Evolutionary conservation across 2,888 invertebrate genomes (phyloP).

Genomic region (Herminia tarsipennalis): DNA sequence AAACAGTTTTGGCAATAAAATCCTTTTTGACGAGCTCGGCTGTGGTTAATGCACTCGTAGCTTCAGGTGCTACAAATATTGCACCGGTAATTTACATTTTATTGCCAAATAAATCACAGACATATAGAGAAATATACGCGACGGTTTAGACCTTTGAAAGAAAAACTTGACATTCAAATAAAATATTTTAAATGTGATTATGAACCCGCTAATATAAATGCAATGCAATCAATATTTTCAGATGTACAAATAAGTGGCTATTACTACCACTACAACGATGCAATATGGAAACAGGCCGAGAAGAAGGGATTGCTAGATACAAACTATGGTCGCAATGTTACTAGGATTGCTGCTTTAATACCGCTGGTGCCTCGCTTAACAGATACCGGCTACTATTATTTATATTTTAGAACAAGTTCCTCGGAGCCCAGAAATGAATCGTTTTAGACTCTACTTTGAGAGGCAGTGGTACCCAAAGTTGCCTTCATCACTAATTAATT

Average conservation of each 20-base stretch:
- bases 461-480: too few relatives aligned
- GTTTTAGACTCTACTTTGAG: too few relatives aligned
- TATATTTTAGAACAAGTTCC: too few relatives aligned
- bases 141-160: background rate
- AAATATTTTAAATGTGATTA: background rate
- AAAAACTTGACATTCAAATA: constrained; percentile 1
- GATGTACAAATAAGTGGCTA: background rate
- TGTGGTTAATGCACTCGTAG: too few relatives aligned
- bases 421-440: too few relatives aligned
- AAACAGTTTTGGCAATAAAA: too few relatives aligned
- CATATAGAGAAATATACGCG: constrained; percentile 1
- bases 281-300: background rate
- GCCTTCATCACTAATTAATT: too few relatives aligned
- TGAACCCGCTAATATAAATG: too few relatives aligned
- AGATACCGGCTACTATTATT: too few relatives aligned
- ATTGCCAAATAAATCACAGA: constrained; percentile 8
- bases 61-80: constrained; percentile 1
- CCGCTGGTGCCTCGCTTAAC: too few relatives aligned
- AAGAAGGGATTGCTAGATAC: background rate
- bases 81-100: background rate
- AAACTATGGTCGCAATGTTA: background rate
- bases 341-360: too few relatives aligned
- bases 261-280: background rate
- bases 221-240: constrained; percentile 1
- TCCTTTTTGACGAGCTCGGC: too few relatives aligned